phyloP scores from a whole-genome alignment of 2,888 invertebrate genomes.

The Drosophila neonasuta region DNA sequence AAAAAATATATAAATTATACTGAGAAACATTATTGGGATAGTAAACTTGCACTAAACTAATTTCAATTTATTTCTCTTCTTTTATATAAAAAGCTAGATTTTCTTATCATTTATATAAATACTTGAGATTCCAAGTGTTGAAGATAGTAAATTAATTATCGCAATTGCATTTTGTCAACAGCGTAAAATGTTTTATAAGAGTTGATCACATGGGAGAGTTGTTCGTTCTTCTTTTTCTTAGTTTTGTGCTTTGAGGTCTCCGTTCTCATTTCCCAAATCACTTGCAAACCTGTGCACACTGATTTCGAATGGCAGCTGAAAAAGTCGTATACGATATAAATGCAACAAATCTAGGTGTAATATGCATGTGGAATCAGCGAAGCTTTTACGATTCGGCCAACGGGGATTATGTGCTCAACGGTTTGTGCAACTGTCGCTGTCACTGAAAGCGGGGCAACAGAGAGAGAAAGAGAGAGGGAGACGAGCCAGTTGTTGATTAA shows the following conservation, averaged over 20 bases:
- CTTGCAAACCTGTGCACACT: slow-evolving; percentile 65
- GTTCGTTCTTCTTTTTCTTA: neutral
- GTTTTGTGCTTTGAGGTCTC: slow-evolving; percentile 3
- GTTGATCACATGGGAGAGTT: slow-evolving; percentile 16
- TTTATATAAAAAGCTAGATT: no score
- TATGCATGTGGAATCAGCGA: slow-evolving; percentile 67
- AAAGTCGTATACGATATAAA: slow-evolving; percentile 41
- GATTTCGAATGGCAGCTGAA: slow-evolving; percentile 48
- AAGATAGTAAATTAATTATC: slow-evolving; percentile 9
- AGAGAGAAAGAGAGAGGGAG: neutral
- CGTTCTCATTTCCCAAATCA: slow-evolving; percentile 60
- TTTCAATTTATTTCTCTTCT: no score
- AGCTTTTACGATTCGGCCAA: slow-evolving; percentile 71
- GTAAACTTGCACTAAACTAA: no score
- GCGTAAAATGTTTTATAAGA: slow-evolving; percentile 38
- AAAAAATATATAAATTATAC: neutral
- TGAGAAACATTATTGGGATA: neutral
- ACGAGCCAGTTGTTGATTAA: slow-evolving; percentile 72
- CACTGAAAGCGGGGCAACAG: slow-evolving; percentile 15
- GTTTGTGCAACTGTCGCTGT: slow-evolving; percentile 52
- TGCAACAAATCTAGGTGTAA: slow-evolving; percentile 75
- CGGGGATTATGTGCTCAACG: slow-evolving; percentile 66
- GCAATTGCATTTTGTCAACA: slow-evolving; percentile 14
- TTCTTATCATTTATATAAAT: neutral
- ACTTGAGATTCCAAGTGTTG: neutral